These are phyloP conservation scores for Blomia tropicalis DNA, from an alignment of 2,888 invertebrate species.

Conservation along the genomic window DNA sequence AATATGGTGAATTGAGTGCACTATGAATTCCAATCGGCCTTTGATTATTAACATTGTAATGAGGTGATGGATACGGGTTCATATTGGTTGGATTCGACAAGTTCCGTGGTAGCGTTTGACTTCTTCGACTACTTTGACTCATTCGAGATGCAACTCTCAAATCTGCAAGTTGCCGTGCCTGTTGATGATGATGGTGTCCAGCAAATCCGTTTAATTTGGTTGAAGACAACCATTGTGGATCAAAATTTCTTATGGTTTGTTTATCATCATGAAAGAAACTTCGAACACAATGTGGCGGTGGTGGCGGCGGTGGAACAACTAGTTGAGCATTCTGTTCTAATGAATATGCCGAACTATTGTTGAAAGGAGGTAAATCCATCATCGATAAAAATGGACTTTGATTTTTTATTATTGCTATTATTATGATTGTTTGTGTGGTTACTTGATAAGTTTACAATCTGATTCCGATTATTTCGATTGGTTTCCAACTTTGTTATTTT, in stretches of 20 bases:
- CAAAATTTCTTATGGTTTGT: too few species aligned
- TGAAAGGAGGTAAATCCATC: too few species aligned
- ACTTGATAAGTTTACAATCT: neutral
- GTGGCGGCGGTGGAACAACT: neutral
- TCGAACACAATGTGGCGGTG: neutral
- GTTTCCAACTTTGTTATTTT: neutral
- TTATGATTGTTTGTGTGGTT: neutral
- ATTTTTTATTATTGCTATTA: neutral
- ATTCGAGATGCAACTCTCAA: neutral
- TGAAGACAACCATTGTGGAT: too few species aligned
- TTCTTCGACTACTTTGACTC: neutral
- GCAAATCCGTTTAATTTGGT: neutral
- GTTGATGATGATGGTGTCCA: too few species aligned
- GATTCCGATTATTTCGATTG: neutral
- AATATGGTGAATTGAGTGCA: constrained; percentile 1
- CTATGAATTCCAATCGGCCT: too few species aligned
- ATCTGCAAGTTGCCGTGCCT: neutral
- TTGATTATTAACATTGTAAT: neutral
- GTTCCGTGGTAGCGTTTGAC: neutral
- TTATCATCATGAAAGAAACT: neutral
- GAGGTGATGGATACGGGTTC: neutral
- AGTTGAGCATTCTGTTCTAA: neutral
- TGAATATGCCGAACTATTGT: neutral
- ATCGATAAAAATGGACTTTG: neutral
- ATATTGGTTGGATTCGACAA: too few species aligned